A percentile compares a stretch with the other conserved stretches of the same genome.
phyloP scores from a whole-genome alignment of 2,888 invertebrate species.

The Macrophya alboannulata region DNA sequence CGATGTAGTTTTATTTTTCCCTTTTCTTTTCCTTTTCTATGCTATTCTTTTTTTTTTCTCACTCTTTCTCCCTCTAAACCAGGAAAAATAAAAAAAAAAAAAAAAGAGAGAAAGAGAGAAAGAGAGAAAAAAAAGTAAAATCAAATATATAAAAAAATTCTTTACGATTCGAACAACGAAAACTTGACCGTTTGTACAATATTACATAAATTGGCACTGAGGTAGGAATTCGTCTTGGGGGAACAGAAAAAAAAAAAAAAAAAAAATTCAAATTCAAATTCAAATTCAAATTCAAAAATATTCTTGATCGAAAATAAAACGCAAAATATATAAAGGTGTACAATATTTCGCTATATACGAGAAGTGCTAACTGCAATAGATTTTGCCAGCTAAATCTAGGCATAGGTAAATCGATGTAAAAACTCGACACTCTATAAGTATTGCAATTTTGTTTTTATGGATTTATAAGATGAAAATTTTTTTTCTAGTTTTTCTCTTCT shows the following conservation, averaged over 20 bases:
- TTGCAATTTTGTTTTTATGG: no score
- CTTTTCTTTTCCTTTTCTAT: not conserved
- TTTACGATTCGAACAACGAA: not conserved
- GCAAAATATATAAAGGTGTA: not conserved
- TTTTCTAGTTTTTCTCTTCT: not conserved
- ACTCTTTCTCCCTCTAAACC: no score
- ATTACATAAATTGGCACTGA: not conserved
- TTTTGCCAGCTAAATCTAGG: no score
- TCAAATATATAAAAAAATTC: not conserved
- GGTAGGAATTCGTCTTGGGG: not conserved
- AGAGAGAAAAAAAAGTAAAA: no score
- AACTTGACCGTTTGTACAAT: not conserved
- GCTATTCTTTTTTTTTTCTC: not conserved
- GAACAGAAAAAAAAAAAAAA: not conserved
- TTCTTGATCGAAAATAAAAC: constrained; percentile 4
- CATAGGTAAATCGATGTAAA: no score
- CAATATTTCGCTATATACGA: not conserved
- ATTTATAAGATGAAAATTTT: no score
- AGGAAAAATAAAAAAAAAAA: no score
- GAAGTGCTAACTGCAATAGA: not conserved
- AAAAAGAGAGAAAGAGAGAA: no score
- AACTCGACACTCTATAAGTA: no score
- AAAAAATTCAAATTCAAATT: no score
- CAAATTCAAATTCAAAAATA: not conserved
- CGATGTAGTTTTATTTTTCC: not conserved